Conservation (phyloP, 1,140 invertebrate species). For the Popillia japonica region DNA sequence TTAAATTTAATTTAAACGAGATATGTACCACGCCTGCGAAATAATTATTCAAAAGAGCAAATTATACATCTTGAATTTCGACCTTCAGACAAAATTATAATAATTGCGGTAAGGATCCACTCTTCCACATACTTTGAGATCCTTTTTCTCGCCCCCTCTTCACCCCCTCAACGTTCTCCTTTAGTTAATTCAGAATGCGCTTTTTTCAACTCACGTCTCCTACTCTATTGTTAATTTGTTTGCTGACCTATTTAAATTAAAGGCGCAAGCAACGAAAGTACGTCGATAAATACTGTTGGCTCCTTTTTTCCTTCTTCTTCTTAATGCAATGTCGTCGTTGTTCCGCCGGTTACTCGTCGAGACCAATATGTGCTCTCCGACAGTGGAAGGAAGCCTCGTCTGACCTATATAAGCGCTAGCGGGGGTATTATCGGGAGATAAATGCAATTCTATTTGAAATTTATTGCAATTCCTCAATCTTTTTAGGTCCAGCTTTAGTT, state of each 20-base stretch:
- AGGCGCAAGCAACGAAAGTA: not conserved
- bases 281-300: not conserved
- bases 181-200: too few species aligned
- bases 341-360: not conserved
- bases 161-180: not conserved
- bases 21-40: not conserved
- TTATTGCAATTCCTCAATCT: not conserved
- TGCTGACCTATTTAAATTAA: not conserved
- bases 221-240: not conserved
- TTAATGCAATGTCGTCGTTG: not conserved
- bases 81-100: not conserved
- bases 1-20: not conserved
- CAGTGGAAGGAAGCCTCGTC: not conserved
- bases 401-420: not conserved
- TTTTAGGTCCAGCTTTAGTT: not conserved
- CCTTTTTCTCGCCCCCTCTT: not conserved
- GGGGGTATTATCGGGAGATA: not conserved
- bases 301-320: too few species aligned
- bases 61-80: not conserved
- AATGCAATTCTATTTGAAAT: not conserved
- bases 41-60: conserved; percentile 1
- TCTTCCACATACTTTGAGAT: not conserved
- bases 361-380: not conserved
- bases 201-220: not conserved
- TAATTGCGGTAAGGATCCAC: not conserved